phyloP scores from a whole-genome alignment of 2,113 vertebrate species.

The Zosterops borbonicus region DNA sequence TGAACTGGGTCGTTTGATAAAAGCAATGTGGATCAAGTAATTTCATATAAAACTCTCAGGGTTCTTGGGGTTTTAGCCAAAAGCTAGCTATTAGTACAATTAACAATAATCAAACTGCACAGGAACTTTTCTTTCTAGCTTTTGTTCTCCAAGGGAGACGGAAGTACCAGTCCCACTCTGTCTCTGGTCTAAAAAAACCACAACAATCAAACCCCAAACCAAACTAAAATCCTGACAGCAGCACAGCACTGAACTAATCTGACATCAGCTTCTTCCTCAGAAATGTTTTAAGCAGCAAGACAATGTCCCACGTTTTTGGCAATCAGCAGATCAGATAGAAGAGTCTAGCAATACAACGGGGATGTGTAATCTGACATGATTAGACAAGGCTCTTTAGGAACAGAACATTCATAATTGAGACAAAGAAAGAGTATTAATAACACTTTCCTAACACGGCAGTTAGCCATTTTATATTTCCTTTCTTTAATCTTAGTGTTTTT shows the following conservation, averaged over 20 bases:
- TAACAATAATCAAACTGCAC: not conserved
- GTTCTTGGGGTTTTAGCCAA: not conserved
- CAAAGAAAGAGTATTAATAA: constrained; percentile 94
- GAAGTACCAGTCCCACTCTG: not conserved
- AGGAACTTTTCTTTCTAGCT: not conserved
- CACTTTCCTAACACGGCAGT: constrained; percentile 86
- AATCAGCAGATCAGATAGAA: constrained; percentile 78
- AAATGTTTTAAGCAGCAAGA: constrained; percentile 71
- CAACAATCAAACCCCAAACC: not conserved
- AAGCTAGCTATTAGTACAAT: not conserved
- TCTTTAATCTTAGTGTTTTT: constrained; percentile 98
- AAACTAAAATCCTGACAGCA: constrained; percentile 18
- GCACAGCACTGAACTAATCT: constrained; percentile 53
- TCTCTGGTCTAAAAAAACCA: not conserved
- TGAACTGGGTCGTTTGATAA: constrained; percentile 21
- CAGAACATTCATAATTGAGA: constrained; percentile 88
- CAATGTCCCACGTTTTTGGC: constrained; percentile 73
- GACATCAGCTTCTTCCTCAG: constrained; percentile 63
- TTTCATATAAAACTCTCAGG: not conserved
- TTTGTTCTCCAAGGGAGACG: not conserved
- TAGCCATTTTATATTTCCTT: constrained; percentile 92
- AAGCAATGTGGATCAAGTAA: not conserved
- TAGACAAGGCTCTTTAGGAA: constrained; percentile 96
- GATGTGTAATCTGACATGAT: constrained; percentile 93
- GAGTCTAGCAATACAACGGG: constrained; percentile 81